Percentiles rank a stretch among this genome's conserved stretches.
Conservation (phyloP, 2,888 invertebrate genomes). For the Lasioglossum vierecki region DNA sequence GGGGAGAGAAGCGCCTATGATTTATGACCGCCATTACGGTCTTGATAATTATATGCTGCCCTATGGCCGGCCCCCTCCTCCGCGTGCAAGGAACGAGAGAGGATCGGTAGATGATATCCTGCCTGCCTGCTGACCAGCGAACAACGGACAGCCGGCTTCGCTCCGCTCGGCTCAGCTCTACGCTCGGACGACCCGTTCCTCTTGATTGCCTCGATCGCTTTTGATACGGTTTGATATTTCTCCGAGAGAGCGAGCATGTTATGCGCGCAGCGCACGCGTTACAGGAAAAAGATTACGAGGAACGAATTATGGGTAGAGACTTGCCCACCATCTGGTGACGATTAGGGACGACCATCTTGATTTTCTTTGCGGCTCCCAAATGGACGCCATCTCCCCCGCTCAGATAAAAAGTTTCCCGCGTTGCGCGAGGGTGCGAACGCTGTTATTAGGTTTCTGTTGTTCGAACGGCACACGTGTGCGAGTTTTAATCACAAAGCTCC, state of each 20-base stretch:
- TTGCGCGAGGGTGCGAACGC: background rate
- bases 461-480: background rate
- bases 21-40: conserved; percentile 83
- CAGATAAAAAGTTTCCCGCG: background rate
- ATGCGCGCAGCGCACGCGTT: conserved; percentile 41
- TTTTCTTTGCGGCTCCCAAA: background rate
- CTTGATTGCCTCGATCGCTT: conserved; percentile 75
- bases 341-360: conserved; percentile 21
- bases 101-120: conserved; percentile 81
- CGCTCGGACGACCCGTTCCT: conserved; percentile 66
- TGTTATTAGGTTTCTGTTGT: conserved; percentile 5
- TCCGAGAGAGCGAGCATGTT: background rate
- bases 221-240: conserved; percentile 71
- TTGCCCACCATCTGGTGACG: conserved; percentile 60
- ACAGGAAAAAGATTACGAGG: conserved; percentile 46
- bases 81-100: conserved; percentile 71
- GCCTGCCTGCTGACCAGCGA: conserved; percentile 68
- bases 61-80: conserved; percentile 80
- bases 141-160: conserved; percentile 44
- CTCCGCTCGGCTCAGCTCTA: conserved; percentile 36
- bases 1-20: conserved; percentile 83
- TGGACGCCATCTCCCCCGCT: background rate
- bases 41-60: conserved; percentile 83
- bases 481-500: background rate
- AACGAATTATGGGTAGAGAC: conserved; percentile 33